Base-by-base conservation (phyloP, 2,797 vertebrate genomes). In the Synaphobranchus kaupii region DNA sequence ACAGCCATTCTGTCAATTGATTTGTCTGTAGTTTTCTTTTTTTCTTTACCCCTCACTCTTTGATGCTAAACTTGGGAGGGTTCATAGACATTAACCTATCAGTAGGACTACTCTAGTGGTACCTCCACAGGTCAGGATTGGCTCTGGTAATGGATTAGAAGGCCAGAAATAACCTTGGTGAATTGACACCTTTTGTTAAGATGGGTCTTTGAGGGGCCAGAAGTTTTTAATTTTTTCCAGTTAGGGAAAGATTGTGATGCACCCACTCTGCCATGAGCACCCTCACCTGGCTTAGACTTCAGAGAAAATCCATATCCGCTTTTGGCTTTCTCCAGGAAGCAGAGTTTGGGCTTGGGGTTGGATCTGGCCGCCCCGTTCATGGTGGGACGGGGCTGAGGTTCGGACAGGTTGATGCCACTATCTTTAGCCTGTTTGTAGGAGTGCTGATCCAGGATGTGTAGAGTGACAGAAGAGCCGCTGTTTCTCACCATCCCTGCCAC, bases 281-380 rank as follows among this genome's bases (percentile, higher is more conserved):
- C 81, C 96, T 96, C 88, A 98, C 99, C 96, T 94, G 91, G 94
- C 52, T 90, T 92, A 4, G 97, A 96, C 92, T 95, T 96, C 83
- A 99, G 87, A 48, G 98, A 98, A 93, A 99, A 99, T 86, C 97
- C 98, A 0, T 94, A 99, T 58, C 94, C 93, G 8, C 90, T 89
- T 39, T 91, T 94, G 82, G 96, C 93, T 91, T 96, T 99, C 44
- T 94, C 94, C 86, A 99, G 84, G 90, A 97, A 98, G 95, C 98
- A 99, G 84, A 99, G 95, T 89, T 96, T 95, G 1, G 96, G 97
- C 89, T 96, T 97, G 8, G 90, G 92, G 85, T 5, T n/a, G 0
- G 86, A 25, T 39, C 89, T 88, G 44, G 88, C 80, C 0, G 82
- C 93, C 85, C 93, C 94, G 0, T 96, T 97, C 89, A 90, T 88